Base-by-base conservation (phyloP, 2,888 invertebrate species). In the Nycteola revayana region DNA sequence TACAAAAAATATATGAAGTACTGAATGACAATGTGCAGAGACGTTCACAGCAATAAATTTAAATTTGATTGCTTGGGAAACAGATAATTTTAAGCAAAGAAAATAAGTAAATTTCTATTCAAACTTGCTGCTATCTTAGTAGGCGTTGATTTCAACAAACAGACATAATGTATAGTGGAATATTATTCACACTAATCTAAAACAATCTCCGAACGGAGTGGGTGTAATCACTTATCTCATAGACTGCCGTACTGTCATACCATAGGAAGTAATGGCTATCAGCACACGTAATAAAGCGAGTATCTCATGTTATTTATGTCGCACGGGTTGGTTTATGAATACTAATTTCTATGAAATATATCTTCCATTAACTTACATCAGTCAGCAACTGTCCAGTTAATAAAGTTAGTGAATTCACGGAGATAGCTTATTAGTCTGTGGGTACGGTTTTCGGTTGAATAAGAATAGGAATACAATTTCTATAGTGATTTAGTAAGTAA, bases 291-390 rank as follows among this genome's bases (percentile, higher is more conserved):
- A 66, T 66, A 51, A 28, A 42, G 39, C 53, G 52, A 64, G 66
- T 73, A 75, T 75, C 65, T 67, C 59, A 72, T 75, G 75, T 86
- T 83, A 85, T 86, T 84, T 84, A 84, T 83, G 78, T 75, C 71
- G 76, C 63, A 68, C 59, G 74, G 66, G 79, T 57, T 67, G 64
- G 75, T 75, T 81, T 78, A 80, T 86, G 84, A 86, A 87, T 87
- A 75, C 71, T 80, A 84, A 86, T 83, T 78, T 71, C 44, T 46
- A 73, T 74, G 74, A 77, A 70, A 73, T 72, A 84, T 80, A 78
- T 78, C 66, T 77, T 75, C 72, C 75, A 82, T 80, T 78, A 75
- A 66, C 59, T 58, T 53, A 59, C 70, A 74, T 79, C 75, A 75
- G 64, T 77, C 78, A 72, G 59, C 60, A 53, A 57, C 68, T 70